Base-by-base conservation (phyloP, 2,888 invertebrate species). In the Colostygia pectinataria region DNA sequence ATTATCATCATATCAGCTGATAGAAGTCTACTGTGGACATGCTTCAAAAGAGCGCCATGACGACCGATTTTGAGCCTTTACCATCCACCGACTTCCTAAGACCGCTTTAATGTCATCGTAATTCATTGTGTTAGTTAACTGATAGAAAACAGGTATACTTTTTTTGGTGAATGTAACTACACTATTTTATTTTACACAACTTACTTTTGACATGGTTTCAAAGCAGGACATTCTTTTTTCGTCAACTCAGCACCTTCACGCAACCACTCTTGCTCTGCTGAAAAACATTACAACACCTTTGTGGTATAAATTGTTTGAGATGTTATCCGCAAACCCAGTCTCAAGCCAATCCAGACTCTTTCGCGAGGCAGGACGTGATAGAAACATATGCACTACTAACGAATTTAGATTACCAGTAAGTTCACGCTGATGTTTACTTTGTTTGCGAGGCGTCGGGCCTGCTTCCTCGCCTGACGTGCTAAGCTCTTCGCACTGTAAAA, bases 361-460 rank as follows among this genome's bases (percentile, higher is more conserved):
- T 33, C 15, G 8, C 18, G 14, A 10, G 7, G 29, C 23, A 18
- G 13, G 18, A 43, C 13, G n/a, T 14, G 12, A 6, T 13, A 31
- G 23, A 8, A 31, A 23, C 29, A 6, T 20, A 29, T 9, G 5
- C 18, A 39, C 34, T 23, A 39, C 43, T 38, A 52, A 51, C 53
- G 46, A 53, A 63, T 57, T 45, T 18, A 32, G 27, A 59, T 66
- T 71, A 89, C 90, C 88, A 47, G 85, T 83, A 38, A 90, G 74
- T 55, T 90, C 84, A 4, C 85, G 80, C 61, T 90, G 90, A 59
- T 90, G 91, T 71, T 92, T 90, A 47, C 91, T 91, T 68, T 92
- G 92, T 74, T 93, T 93, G 29, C 93, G 83, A 1, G 93, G 93
- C 7, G 93, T 92, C 0, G 93, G 93, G 1, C 93, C 93, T 0